Conservation (phyloP, 2,113 vertebrate species). For the Chionomys nivalis region DNA sequence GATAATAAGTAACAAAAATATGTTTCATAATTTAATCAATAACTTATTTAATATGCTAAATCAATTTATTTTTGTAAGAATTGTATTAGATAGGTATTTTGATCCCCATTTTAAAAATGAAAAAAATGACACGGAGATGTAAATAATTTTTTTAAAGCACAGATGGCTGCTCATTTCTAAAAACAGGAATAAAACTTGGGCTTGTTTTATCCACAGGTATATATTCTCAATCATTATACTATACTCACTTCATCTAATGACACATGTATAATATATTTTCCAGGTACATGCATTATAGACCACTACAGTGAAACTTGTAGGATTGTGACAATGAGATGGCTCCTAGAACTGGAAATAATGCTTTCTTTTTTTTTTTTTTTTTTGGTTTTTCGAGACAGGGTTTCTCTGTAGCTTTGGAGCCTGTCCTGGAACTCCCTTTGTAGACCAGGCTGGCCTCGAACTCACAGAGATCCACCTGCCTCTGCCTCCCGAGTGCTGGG, state of each 20-base stretch:
- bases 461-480: no score
- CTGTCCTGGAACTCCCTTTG: no score
- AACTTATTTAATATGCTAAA: not conserved
- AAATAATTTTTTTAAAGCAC: not conserved
- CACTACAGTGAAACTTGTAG: not conserved
- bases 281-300: not conserved
- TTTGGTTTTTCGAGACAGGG: no score
- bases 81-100: not conserved
- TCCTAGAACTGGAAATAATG: not conserved
- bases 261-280: not conserved
- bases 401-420: no score
- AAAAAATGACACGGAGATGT: not conserved
- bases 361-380: no score
- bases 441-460: no score
- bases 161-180: not conserved
- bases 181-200: not conserved
- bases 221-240: not conserved
- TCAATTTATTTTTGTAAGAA: not conserved
- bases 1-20: not conserved
- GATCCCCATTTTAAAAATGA: not conserved
- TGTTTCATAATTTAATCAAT: not conserved
- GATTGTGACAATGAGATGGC: not conserved
- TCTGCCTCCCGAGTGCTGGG: no score
- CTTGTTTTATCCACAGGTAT: not conserved
- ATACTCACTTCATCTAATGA: not conserved